phyloP scores from a whole-genome alignment of 2,113 vertebrate species.

The Ceyx melanurus region DNA sequence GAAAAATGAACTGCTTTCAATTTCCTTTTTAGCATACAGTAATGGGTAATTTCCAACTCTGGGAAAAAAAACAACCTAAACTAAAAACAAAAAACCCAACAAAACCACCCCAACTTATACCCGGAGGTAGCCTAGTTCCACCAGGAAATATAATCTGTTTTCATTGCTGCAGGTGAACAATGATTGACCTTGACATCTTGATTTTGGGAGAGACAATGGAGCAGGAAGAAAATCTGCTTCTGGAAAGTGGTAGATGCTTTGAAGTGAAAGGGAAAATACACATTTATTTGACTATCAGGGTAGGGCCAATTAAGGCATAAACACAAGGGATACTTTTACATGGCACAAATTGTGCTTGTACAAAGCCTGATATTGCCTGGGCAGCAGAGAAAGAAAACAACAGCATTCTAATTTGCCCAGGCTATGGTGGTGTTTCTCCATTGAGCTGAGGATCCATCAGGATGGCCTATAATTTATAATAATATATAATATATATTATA shows the following conservation, averaged over 20 bases:
- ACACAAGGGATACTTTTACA: neutral
- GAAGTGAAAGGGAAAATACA: slow-evolving; percentile 3
- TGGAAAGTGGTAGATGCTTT: neutral
- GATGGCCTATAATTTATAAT: neutral
- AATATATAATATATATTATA: neutral
- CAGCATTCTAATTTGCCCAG: neutral
- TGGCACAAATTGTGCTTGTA: neutral
- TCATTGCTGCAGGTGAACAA: neutral
- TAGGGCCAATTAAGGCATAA: neutral
- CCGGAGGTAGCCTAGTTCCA: slow-evolving; percentile 39
- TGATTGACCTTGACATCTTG: neutral
- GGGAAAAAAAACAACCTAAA: neutral
- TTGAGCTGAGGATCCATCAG: neutral
- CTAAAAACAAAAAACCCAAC: no score
- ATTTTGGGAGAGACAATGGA: slow-evolving; percentile 1
- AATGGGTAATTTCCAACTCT: slow-evolving; percentile 33
- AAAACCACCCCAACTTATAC: neutral
- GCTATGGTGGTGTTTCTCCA: neutral
- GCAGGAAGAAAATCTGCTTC: slow-evolving; percentile 7
- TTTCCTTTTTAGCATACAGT: slow-evolving; percentile 20
- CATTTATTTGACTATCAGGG: neutral
- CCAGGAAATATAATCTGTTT: slow-evolving; percentile 42
- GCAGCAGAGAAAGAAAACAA: neutral
- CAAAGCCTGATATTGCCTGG: neutral
- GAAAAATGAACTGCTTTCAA: slow-evolving; percentile 41